These are phyloP conservation scores for Sphenopsis melanotis DNA, from an alignment of 2,797 vertebrate genomes.

Conservation along the genomic window DNA sequence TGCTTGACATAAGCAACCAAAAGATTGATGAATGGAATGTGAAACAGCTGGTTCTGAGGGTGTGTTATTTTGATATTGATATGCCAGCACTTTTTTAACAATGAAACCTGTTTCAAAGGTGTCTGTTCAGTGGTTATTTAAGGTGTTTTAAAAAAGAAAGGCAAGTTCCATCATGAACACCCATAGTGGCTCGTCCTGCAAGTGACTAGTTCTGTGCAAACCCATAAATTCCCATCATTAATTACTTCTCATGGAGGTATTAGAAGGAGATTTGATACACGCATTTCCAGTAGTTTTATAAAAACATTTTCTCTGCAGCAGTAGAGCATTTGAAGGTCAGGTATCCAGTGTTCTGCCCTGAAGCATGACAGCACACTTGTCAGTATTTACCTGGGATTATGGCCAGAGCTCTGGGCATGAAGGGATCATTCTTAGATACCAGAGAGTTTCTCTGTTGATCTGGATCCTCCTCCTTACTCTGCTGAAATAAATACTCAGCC, in stretches of 20 bases:
- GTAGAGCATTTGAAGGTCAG: not conserved
- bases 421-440: not conserved
- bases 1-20: slow-evolving; percentile 37
- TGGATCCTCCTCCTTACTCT: not conserved
- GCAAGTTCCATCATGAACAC: not conserved
- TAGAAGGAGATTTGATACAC: not conserved
- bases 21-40: slow-evolving; percentile 38
- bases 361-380: not conserved
- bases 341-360: not conserved
- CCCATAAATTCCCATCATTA: not conserved
- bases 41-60: slow-evolving; percentile 18
- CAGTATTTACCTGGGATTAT: not conserved
- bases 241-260: not conserved
- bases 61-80: slow-evolving; percentile 27
- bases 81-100: not conserved
- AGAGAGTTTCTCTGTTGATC: not conserved
- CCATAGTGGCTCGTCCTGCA: not conserved
- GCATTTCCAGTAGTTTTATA: not conserved
- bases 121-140: not conserved
- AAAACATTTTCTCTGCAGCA: not conserved
- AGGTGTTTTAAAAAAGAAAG: slow-evolving; percentile 1
- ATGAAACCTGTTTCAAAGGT: not conserved
- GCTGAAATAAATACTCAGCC: not conserved
- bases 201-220: not conserved
- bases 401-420: not conserved